Evolutionary conservation across 2,797 vertebrate species (phyloP), one percentile per base, ranked within the genome.

Genomic region (Xiphophorus birchmanni): DNA sequence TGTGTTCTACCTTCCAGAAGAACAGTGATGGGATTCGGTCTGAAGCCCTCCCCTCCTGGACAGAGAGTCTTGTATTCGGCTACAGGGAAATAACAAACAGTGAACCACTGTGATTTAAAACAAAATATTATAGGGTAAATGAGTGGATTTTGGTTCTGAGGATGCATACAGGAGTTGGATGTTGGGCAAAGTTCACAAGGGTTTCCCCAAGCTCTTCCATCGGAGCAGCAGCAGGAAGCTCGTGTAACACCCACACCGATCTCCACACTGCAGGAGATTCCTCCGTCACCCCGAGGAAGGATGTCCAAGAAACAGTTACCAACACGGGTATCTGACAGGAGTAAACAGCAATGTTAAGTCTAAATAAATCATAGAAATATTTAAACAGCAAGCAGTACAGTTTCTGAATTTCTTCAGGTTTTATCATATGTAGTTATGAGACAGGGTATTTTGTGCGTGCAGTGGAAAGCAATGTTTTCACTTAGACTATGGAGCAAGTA

Each of bases 1-100:
- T 13, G 29, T 13, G 7, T 50, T 91, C 95, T 94, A 98, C 97
- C 98, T 93, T 99, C 98, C 86, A 99, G 92, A 88, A 98, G 97
- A 82, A 99, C 97, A 0, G 98, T 99, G 92, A 97, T 96, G 67
- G 97, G 97, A 90, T 98, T 99, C 60, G 98, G 98, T 76, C 96
- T 92, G 95, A 99, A 99, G 5, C 98, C 98, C 87, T 99, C 97
- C 65, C 98, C 98, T 80, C 98, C 97, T 0, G 98, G 98, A 89
- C 98, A 99, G 74, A 99, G 86, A 50, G 98, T 98, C 92, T 98
- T 99, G 91, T 99, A 99, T 84, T 99, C 97, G 0, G 97, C 98
- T 99, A 85, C 21, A 48, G 83, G 44, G 89, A 13, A 78, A 13
- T 79, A 3, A 79, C 12, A 76, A 17, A 73, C 0, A 54, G 17